Percentiles rank a stretch among this genome's conserved stretches.
Conservation (phyloP, 1,140 invertebrate species). For the Nilaparvata lugens region DNA sequence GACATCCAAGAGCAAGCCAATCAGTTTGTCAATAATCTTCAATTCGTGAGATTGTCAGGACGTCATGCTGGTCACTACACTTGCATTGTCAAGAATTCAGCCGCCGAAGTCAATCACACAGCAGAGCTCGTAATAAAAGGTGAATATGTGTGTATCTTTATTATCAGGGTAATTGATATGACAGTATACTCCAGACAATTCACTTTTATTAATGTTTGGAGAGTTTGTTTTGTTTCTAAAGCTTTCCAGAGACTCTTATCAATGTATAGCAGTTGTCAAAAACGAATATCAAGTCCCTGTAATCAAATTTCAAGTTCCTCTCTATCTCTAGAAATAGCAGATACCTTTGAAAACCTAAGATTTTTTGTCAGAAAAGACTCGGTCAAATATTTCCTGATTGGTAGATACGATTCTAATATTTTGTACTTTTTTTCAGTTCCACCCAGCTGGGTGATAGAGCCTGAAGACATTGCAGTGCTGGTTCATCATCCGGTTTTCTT, state of each 20-base stretch:
- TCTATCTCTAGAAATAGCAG: no score
- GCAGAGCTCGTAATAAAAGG: conserved; percentile 76
- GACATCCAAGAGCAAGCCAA: conserved; percentile 50
- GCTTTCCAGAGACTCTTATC: no score
- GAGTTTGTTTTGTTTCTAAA: no score
- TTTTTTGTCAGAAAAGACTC: background rate
- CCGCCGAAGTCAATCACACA: conserved; percentile 75
- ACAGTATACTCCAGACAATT: no score
- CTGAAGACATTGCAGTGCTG: conserved; percentile 65
- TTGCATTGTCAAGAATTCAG: conserved; percentile 75
- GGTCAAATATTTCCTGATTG: no score
- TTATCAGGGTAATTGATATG: no score
- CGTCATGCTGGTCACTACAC: conserved; percentile 79
- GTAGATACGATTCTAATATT: no score
- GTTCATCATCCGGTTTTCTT: conserved; percentile 60
- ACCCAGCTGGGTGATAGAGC: conserved; percentile 72
- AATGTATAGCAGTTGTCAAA: no score
- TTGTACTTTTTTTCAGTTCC: conserved; percentile 44
- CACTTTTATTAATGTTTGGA: no score
- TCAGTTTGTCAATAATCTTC: conserved; percentile 69
- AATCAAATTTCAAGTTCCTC: no score
- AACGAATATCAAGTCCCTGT: no score
- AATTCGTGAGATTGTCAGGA: conserved; percentile 66
- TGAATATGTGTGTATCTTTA: no score
- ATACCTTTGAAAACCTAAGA: background rate